These are phyloP conservation scores for Pseudomyrmex cubaensis DNA, from an alignment of 1,140 invertebrate genomes.

Conservation along the genomic window DNA sequence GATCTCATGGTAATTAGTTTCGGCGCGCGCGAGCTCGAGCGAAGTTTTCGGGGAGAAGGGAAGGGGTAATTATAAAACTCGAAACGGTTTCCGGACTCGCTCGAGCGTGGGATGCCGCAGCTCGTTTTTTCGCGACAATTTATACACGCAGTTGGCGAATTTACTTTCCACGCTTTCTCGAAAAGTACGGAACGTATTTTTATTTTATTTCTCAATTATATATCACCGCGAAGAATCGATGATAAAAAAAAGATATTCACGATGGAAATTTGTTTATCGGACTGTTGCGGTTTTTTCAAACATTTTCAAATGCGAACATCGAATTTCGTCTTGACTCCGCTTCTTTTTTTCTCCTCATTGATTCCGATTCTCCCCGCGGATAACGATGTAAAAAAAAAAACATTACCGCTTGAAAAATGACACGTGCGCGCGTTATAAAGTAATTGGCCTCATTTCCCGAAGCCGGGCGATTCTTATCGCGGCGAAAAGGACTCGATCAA, in stretches of 20 bases:
- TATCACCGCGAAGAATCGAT: neutral
- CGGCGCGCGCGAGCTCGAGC: neutral
- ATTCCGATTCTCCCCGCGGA: neutral
- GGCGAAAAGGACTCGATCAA: constrained; percentile 75
- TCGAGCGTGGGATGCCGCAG: too few species aligned
- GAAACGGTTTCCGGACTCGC: constrained; percentile 12
- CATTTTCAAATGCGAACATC: too few species aligned
- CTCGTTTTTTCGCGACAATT: constrained; percentile 25
- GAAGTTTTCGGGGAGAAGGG: constrained; percentile 23
- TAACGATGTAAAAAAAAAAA: neutral
- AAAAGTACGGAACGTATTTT: neutral
- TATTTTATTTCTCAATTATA: constrained; percentile 8
- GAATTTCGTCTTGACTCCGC: too few species aligned
- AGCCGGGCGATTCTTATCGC: constrained; percentile 55
- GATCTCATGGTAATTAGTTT: constrained; percentile 54
- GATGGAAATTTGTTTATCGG: neutral
- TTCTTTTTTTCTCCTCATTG: too few species aligned
- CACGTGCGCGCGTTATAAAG: neutral
- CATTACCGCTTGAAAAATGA: neutral
- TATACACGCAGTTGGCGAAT: neutral
- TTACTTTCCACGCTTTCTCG: neutral
- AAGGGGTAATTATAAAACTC: constrained; percentile 55
- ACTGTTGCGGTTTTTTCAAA: neutral
- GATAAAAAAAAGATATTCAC: neutral
- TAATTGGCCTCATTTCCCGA: constrained; percentile 43